Percentiles rank a stretch among this genome's conserved stretches.
phyloP scores from a whole-genome alignment of 1,140 invertebrate species.

The Luehdorfia chinensis region DNA sequence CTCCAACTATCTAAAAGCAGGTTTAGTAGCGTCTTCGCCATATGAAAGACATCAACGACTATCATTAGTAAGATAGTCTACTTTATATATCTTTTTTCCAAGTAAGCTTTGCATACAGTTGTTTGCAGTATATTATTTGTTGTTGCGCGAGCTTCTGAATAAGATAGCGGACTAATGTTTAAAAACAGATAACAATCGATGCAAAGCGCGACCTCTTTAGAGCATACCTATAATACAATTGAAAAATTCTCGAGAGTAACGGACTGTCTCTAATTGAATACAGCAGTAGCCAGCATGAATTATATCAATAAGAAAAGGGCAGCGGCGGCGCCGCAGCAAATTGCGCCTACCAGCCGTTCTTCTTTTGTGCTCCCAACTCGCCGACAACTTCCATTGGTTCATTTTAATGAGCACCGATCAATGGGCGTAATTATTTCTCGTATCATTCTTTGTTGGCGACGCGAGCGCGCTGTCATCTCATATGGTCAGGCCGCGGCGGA shows the following conservation, averaged over 20 bases:
- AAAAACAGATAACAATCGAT: constrained; percentile 18
- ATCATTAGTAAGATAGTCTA: too few relatives aligned
- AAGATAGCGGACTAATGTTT: too few relatives aligned
- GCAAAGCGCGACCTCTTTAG: constrained; percentile 1
- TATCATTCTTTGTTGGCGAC: constrained; percentile 64
- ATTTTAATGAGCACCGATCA: constrained; percentile 68
- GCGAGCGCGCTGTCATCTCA: constrained; percentile 58
- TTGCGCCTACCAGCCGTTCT: constrained; percentile 47
- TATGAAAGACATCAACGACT: too few relatives aligned
- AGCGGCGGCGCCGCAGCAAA: constrained; percentile 62
- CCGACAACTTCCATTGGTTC: constrained; percentile 52
- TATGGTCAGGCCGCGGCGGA: constrained; percentile 34
- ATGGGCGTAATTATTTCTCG: constrained; percentile 74
- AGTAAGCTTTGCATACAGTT: too few relatives aligned
- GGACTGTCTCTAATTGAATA: constrained; percentile 62
- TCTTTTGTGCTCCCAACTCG: constrained; percentile 43
- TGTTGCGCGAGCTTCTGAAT: too few relatives aligned
- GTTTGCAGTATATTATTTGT: too few relatives aligned
- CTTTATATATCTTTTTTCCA: too few relatives aligned
- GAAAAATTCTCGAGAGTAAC: constrained; percentile 50
- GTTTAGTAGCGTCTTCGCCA: too few relatives aligned
- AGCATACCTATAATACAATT: constrained; percentile 29
- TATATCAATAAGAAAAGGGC: constrained; percentile 61
- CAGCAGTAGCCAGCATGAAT: constrained; percentile 50
- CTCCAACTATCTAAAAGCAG: too few relatives aligned